Percentiles rank a stretch among this genome's conserved stretches.
Evolutionary conservation across 2,888 invertebrate species (phyloP).

Genomic region (Entomobrya proxima): DNA sequence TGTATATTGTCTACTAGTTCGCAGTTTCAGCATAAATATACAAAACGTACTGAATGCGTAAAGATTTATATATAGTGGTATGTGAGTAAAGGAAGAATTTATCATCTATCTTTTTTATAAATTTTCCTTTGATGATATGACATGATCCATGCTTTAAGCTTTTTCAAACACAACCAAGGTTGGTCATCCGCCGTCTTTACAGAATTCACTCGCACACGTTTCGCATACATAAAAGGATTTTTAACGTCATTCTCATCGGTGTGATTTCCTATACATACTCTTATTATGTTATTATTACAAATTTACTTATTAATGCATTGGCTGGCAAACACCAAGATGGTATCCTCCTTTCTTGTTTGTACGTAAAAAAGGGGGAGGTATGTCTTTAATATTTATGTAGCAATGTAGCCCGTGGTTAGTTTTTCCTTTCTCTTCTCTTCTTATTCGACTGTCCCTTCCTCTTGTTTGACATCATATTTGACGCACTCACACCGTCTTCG

Average conservation of each 20-base stretch:
- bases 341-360: slow-evolving; percentile 50
- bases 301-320: not conserved
- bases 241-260: slow-evolving; percentile 5
- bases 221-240: not conserved
- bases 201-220: not conserved
- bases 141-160: too few species aligned
- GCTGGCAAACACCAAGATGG: slow-evolving; percentile 12
- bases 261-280: not conserved
- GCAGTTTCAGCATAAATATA: too few species aligned
- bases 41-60: too few species aligned
- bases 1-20: too few species aligned
- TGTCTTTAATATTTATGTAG: not conserved
- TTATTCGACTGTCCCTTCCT: slow-evolving; percentile 8
- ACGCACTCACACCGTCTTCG: slow-evolving; percentile 20
- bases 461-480: slow-evolving; percentile 61
- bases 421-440: slow-evolving; percentile 19
- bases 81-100: too few species aligned
- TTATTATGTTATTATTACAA: not conserved
- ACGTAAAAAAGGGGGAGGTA: not conserved
- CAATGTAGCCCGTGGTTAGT: slow-evolving; percentile 57
- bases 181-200: not conserved
- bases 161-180: too few species aligned
- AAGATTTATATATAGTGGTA: too few species aligned
- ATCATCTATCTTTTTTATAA: too few species aligned
- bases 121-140: too few species aligned